Evolutionary conservation across 2,888 invertebrate genomes (phyloP), one percentile per base, ranked within the genome.

Genomic region (Saturnia japonica): DNA sequence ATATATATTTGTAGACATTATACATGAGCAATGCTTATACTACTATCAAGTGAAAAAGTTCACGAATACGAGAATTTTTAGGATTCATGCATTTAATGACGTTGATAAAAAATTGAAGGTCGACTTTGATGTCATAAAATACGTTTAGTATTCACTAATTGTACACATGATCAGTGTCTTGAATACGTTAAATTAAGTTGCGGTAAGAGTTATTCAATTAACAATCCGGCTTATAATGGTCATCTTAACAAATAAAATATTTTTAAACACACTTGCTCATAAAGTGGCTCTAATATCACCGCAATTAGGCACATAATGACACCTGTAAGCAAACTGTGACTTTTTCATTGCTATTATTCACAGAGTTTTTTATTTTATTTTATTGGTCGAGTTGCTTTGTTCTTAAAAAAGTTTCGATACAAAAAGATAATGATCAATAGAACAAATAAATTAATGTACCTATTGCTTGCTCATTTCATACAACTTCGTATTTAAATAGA

Each of bases 51-150:
- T 12, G 19, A 51, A 51, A 51, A 51, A 7, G 47, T 51, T 4
- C 19, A 19, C 2, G 34, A 40, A 7, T 64, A 40, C n/a, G 40
- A 11, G 9, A 11, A 11, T 64, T 64, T 40, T n/a, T 40, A 40
- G 16, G 40, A 40, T 57, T 14, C 57, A 25, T 64, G 40, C 64
- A 19, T 16, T 64, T 40, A 64, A n/a, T 64, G 40, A 64, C 40
- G 40, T 64, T n/a, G 40, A 64, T 40, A 40, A 64, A 64, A 40
- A 64, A 40, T 64, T 40, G 64, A 64, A 64, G 64, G 64, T 40
- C 64, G 19, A 12, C 40, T n/a, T 19, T 64, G 64, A 64, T 40
- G 64, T 64, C 40, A 64, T 64, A 64, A 40, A n/a, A 19, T 64
- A 19, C 40, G 8, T 40, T 64, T 19, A 40, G 40, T 64, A 64